These are phyloP conservation scores for Lasius fuliginosus DNA, from an alignment of 2,888 invertebrate species.

Conservation along the genomic window DNA sequence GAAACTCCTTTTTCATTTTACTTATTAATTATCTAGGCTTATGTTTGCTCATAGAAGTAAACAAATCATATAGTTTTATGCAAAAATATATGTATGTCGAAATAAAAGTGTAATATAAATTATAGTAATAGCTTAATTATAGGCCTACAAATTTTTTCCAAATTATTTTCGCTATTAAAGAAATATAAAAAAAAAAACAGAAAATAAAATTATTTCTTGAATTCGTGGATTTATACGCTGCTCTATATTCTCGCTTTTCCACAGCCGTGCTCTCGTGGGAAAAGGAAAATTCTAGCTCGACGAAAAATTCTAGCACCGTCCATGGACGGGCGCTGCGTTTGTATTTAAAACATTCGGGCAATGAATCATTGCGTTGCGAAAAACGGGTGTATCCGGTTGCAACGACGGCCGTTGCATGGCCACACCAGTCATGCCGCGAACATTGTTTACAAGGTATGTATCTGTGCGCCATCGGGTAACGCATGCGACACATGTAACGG, in stretches of 20 bases:
- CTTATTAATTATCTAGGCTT: slow-evolving; percentile 1
- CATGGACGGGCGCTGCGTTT: slow-evolving; percentile 19
- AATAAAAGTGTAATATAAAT: slow-evolving; percentile 2
- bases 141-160: not conserved
- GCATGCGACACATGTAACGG: slow-evolving; percentile 55
- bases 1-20: not conserved
- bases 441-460: slow-evolving; percentile 73
- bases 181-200: not conserved
- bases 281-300: not conserved
- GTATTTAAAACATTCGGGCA: slow-evolving; percentile 45
- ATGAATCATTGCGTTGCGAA: slow-evolving; percentile 55
- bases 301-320: slow-evolving; percentile 48
- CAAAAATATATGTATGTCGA: not conserved
- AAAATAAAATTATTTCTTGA: slow-evolving; percentile 9
- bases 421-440: slow-evolving; percentile 63
- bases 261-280: not conserved
- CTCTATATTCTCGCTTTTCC: not conserved
- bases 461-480: slow-evolving; percentile 45
- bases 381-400: slow-evolving; percentile 54
- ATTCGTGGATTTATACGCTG: not conserved
- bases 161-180: not conserved
- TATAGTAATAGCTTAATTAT: slow-evolving; percentile 18
- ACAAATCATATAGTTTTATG: not conserved
- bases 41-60: not conserved
- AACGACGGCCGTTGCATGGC: slow-evolving; percentile 32